phyloP scores from a whole-genome alignment of 1,140 invertebrate genomes.

The Matsumurasca onukii region DNA sequence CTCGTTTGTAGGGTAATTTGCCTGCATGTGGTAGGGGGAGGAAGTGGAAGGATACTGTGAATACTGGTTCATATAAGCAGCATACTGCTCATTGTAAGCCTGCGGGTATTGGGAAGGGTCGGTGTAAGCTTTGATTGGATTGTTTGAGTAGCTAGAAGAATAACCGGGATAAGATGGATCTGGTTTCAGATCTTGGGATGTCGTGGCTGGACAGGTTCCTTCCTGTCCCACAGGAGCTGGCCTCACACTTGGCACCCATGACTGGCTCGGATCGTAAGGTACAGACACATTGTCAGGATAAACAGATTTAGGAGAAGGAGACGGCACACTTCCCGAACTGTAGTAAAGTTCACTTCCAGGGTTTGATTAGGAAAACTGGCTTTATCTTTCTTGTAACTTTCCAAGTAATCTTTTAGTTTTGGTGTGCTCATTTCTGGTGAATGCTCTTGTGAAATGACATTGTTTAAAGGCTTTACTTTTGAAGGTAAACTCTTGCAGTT shows the following conservation, averaged over 20 bases:
- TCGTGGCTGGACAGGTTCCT: conserved; percentile 45
- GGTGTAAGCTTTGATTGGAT: neutral
- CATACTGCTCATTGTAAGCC: neutral
- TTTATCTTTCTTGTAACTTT: conserved; percentile 50
- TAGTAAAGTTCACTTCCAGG: neutral
- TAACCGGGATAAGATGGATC: neutral
- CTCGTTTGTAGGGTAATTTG: neutral
- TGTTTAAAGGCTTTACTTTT: conserved; percentile 37
- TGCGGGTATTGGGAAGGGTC: neutral
- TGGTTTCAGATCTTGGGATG: conserved; percentile 25
- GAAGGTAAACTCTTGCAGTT: conserved; percentile 48
- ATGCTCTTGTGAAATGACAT: neutral
- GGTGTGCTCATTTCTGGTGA: conserved; percentile 45
- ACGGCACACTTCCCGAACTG: neutral
- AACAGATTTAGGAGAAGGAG: neutral
- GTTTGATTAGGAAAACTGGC: conserved; percentile 23
- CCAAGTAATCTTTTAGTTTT: conserved; percentile 88
- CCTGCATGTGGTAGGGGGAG: neutral
- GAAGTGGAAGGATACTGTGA: neutral
- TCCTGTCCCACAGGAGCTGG: conserved; percentile 64
- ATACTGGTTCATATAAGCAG: neutral
- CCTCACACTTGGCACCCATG: conserved; percentile 56
- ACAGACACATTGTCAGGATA: conserved; percentile 5
- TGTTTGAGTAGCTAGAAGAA: conserved; percentile 6
- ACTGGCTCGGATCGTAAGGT: conserved; percentile 49